Percentiles rank a stretch among this genome's conserved stretches.
Conservation (phyloP, 2,113 vertebrate species). For the Cyprinodon variegatus region DNA sequence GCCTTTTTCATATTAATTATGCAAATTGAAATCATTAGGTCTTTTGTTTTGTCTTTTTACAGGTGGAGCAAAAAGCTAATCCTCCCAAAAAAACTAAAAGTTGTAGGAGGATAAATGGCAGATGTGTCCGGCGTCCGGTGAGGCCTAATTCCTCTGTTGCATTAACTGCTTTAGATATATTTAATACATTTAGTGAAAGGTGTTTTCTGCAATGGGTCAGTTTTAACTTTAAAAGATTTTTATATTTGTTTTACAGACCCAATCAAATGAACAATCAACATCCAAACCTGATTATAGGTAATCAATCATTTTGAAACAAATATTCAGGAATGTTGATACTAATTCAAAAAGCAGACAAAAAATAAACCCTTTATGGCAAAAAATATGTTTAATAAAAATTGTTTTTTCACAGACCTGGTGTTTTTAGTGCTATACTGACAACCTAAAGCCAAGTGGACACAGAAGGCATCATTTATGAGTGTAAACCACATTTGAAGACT, state of each 20-base stretch:
- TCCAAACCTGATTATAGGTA: neutral
- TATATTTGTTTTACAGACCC: neutral
- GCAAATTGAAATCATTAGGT: neutral
- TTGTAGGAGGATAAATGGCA: neutral
- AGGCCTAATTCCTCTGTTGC: neutral
- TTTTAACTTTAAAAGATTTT: neutral
- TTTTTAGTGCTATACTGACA: neutral
- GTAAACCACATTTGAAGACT: neutral
- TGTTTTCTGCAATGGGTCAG: neutral
- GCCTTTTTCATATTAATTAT: neutral
- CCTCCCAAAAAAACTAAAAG: neutral
- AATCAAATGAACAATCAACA: neutral
- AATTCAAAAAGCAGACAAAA: neutral
- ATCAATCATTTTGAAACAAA: neutral
- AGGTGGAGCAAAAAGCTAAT: slow-evolving; percentile 1
- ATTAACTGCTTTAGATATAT: neutral
- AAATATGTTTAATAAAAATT: neutral
- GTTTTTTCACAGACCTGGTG: neutral
- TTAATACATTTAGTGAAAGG: neutral
- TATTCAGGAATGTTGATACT: neutral
- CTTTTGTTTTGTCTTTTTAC: neutral
- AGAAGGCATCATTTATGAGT: neutral
- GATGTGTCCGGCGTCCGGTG: neutral
- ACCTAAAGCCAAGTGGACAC: neutral
- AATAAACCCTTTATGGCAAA: neutral